Base-by-base conservation (phyloP, 2,113 vertebrate species). In the Ramphastos sulfuratus region DNA sequence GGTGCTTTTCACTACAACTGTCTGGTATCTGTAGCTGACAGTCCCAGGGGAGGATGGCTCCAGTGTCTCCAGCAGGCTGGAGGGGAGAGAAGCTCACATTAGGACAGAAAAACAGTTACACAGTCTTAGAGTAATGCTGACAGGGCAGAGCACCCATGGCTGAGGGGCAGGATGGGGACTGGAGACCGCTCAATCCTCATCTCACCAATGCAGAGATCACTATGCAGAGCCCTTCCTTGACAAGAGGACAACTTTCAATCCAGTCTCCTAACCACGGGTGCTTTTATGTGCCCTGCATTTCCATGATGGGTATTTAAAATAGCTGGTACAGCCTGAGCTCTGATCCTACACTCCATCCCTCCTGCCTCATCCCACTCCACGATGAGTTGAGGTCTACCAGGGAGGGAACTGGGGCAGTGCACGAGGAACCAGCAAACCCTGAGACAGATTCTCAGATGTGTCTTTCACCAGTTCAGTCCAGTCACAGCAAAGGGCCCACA, bases 321-420 rank as follows among this genome's bases (percentile, higher is more conserved):
- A 10, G 31, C 39, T 31, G 71, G 50, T 25, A 46, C 77, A 37
- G 25, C 44, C 59, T 10, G 6, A 60, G 39, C 52, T 81, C 50
- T 0, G 0, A 37, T 13, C 4, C 1, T 10, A 30, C 0, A 1
- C 8, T 37, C 21, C 19, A 31, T 24, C 81, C 72, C 55, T 83
- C 24, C 93, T n/a, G 59, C 79, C 72, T 42, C 48, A 66, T 85
- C 59, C 80, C 31, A 16, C 7, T 35, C 28, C 24, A 8, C 55
- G 3, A 0, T 5, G 6, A 28, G 69, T 55, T 0, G 1, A 73
- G 12, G 10, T 23, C 72, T 59, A 70, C 64, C 77, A 63, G 70
- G 30, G 48, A 69, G 33, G 33, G 18, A 92, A 42, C 27, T 12
- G 55, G 48, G 37, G 37, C 48, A 48, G 48, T 2, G 14, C 50